phyloP scores from a whole-genome alignment of 2,113 vertebrate genomes.

The Anoplopoma fimbria region DNA sequence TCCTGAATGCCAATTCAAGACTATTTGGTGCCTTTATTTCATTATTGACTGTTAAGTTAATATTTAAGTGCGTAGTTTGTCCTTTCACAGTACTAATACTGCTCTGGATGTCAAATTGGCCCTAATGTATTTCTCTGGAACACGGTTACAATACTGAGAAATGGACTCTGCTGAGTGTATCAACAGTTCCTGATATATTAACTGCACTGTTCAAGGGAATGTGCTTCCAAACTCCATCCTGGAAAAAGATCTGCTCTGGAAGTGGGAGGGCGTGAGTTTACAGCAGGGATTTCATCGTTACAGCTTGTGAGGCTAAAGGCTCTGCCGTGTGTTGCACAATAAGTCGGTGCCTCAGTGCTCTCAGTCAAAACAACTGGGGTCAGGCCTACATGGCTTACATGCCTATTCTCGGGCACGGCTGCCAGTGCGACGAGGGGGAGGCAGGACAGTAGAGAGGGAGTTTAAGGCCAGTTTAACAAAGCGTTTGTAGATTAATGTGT shows the following conservation, averaged over 20 bases:
- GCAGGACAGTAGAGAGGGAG: conserved; percentile 31
- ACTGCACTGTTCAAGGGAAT: conserved; percentile 19
- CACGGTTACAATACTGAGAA: conserved; percentile 10
- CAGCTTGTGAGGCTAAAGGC: conserved; percentile 19
- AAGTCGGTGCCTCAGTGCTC: conserved; percentile 74
- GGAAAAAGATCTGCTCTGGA: neutral
- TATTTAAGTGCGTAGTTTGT: neutral
- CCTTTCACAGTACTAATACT: neutral
- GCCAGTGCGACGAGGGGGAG: conserved; percentile 35
- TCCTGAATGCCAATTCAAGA: neutral
- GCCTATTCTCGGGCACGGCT: conserved; percentile 51
- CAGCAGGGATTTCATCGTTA: conserved; percentile 21
- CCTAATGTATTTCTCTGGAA: conserved; percentile 21
- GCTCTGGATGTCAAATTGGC: neutral
- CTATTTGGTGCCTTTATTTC: neutral
- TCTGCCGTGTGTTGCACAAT: conserved; percentile 67
- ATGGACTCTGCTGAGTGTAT: neutral
- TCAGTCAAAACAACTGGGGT: conserved; percentile 82
- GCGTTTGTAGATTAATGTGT: conserved; percentile 44
- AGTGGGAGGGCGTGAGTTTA: conserved; percentile 17
- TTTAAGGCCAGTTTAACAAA: conserved; percentile 46
- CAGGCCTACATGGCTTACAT: conserved; percentile 70
- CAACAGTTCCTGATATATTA: conserved; percentile 19
- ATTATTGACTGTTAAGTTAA: neutral
- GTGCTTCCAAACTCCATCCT: conserved; percentile 11